phyloP scores from a whole-genome alignment of 1,140 invertebrate genomes.

The Globodera rostochiensis region DNA sequence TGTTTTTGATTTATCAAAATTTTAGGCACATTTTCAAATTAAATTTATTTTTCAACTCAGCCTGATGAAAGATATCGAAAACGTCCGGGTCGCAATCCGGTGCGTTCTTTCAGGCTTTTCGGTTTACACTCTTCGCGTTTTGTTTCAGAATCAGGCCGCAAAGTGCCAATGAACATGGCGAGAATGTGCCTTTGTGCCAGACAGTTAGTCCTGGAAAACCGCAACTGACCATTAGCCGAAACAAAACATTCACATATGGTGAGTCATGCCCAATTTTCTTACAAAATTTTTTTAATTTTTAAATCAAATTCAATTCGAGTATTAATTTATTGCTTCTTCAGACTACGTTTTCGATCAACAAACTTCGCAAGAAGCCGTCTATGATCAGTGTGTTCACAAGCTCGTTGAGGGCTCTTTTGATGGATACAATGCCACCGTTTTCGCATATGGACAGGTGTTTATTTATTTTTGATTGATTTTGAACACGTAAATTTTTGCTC shows the following conservation, averaged over 20 bases:
- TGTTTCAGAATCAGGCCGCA: constrained; percentile 84
- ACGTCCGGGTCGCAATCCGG: too few species aligned
- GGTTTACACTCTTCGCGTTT: too few species aligned
- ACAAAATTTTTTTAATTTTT: background rate
- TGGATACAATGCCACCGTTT: constrained; percentile 66
- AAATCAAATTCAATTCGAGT: too few species aligned
- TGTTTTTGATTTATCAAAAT: too few species aligned
- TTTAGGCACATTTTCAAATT: too few species aligned
- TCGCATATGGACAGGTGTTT: constrained; percentile 70
- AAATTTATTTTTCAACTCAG: too few species aligned
- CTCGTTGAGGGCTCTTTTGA: constrained; percentile 71
- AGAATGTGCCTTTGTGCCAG: constrained; percentile 91
- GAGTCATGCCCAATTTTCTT: background rate
- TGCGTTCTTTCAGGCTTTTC: too few species aligned
- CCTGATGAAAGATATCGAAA: too few species aligned
- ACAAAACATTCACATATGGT: constrained; percentile 80
- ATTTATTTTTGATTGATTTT: background rate
- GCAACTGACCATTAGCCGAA: constrained; percentile 87
- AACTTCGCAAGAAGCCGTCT: constrained; percentile 77
- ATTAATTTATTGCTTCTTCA: background rate
- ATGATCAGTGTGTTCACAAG: constrained; percentile 76
- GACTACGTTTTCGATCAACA: constrained; percentile 80
- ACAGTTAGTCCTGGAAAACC: constrained; percentile 76
- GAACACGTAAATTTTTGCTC: constrained; percentile 36
- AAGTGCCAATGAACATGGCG: constrained; percentile 85